Conservation (phyloP, 2,797 vertebrate genomes). For the Protonibea diacanthus region DNA sequence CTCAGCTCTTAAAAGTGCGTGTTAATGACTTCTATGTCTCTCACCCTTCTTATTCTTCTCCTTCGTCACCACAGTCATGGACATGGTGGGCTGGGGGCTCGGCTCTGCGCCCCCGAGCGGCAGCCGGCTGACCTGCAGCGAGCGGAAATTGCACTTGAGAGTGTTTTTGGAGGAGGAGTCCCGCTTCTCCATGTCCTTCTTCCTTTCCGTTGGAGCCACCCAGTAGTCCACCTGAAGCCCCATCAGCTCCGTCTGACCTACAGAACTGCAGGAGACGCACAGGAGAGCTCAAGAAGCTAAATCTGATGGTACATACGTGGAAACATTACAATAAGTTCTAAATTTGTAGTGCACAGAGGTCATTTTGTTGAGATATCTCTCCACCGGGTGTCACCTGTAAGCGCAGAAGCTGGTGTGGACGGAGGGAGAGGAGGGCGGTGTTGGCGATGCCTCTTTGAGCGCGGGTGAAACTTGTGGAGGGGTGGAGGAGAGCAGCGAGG, state of each 20-base stretch:
- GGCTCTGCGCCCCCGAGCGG: constrained; percentile 88
- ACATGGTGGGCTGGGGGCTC: constrained; percentile 91
- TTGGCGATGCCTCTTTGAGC: constrained; percentile 94
- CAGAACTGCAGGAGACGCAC: constrained; percentile 68
- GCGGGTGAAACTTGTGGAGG: constrained; percentile 93
- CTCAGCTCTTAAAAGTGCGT: too few relatives aligned
- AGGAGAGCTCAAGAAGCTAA: not conserved
- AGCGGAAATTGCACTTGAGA: constrained; percentile 99
- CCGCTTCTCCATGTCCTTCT: constrained; percentile 94
- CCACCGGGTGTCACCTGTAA: constrained; percentile 80
- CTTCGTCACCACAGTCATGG: constrained; percentile 98
- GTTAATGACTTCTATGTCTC: not conserved
- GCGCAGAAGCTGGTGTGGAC: constrained; percentile 90
- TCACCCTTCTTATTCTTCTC: constrained; percentile 99
- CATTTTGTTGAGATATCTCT: not conserved
- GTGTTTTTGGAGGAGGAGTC: constrained; percentile 95
- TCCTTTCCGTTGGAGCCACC: constrained; percentile 91
- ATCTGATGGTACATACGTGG: not conserved
- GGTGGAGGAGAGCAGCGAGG: constrained; percentile 91
- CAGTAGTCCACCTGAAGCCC: constrained; percentile 99
- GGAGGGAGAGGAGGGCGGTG: constrained; percentile 96
- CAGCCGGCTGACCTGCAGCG: constrained; percentile 98
- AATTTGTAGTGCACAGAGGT: too few relatives aligned
- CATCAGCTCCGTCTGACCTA: constrained; percentile 92
- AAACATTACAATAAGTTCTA: too few relatives aligned